Conservation (phyloP, 2,113 vertebrate genomes). For the Lepus timidus region DNA sequence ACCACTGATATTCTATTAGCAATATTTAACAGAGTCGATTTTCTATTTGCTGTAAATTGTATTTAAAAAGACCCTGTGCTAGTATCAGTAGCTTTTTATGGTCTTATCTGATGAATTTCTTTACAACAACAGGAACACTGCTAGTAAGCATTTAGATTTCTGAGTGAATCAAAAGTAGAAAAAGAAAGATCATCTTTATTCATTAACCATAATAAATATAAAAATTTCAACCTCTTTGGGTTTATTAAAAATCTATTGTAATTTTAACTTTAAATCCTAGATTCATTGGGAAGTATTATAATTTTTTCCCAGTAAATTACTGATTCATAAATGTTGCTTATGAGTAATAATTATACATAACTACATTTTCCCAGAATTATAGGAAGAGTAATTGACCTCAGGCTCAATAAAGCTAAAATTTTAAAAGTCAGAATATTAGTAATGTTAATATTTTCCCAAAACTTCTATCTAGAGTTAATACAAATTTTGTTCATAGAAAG, state of each 20-base stretch:
- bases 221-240: not conserved
- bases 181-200: not conserved
- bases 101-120: not conserved
- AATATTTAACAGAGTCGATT: not conserved
- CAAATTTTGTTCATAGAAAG: not conserved
- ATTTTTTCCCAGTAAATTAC: slow-evolving; percentile 4
- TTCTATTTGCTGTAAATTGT: not conserved
- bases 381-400: not conserved
- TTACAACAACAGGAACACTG: not conserved
- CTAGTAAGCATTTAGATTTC: not conserved
- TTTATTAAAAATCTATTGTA: slow-evolving; percentile 5
- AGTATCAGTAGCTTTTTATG: fast-evolving
- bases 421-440: not conserved
- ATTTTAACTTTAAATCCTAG: slow-evolving; percentile 48
- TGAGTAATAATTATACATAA: not conserved
- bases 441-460: not conserved
- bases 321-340: not conserved
- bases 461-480: not conserved
- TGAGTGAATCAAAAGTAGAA: not conserved
- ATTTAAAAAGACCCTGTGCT: not conserved
- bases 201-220: not conserved
- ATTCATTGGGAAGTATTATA: not conserved
- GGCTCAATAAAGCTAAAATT: not conserved
- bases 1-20: not conserved
- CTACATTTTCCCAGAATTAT: not conserved